These are phyloP conservation scores for Melanocharis versteri DNA, from an alignment of 2,113 vertebrate species.

Conservation along the genomic window DNA sequence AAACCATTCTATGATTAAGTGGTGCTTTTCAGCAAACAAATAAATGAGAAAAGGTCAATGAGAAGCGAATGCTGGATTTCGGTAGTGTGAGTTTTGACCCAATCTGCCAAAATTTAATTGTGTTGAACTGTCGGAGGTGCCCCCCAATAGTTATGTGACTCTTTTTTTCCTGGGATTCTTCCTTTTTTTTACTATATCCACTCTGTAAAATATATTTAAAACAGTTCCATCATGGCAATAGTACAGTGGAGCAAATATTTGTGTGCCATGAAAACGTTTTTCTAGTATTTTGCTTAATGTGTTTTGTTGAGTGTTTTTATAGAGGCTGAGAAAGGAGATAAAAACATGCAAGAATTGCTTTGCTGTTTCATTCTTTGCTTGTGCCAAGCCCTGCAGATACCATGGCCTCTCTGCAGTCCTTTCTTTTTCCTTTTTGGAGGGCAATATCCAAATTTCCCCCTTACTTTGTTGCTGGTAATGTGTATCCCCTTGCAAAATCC, in stretches of 20 bases:
- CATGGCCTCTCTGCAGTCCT: not conserved
- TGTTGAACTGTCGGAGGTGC: not conserved
- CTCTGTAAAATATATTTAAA: not conserved
- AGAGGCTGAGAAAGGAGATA: not conserved
- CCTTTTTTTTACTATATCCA: not conserved
- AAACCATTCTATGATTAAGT: not conserved
- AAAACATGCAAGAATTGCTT: not conserved
- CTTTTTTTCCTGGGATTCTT: not conserved
- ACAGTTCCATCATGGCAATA: not conserved
- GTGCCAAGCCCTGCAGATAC: not conserved
- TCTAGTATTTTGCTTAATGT: not conserved
- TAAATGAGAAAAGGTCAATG: not conserved
- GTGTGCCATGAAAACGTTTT: not conserved
- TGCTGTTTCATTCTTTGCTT: not conserved
- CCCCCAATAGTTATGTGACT: not conserved
- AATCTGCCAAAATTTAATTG: not conserved
- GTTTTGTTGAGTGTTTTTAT: not conserved
- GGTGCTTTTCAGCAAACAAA: not conserved
- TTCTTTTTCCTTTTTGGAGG: not conserved
- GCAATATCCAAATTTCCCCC: not conserved
- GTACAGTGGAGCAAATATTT: not conserved
- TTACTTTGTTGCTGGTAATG: not conserved
- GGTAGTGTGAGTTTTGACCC: not conserved
- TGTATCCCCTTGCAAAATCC: not conserved
- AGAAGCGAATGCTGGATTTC: not conserved